Base-by-base conservation (phyloP, 2,888 invertebrate species). In the Stegophylla sp. region DNA sequence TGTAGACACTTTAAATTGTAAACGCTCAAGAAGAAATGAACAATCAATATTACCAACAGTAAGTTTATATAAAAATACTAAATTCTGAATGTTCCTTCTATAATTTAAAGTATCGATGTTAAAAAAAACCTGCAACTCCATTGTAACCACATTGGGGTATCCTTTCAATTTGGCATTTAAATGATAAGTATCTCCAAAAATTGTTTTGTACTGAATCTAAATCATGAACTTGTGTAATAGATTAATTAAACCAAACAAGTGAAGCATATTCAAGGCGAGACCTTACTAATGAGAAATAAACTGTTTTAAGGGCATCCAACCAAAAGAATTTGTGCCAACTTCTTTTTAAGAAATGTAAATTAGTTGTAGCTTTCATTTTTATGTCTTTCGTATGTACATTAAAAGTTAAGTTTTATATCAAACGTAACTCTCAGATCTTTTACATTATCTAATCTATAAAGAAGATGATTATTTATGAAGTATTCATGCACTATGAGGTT, bases 371-470 rank as follows among this genome's bases (percentile, higher is more conserved):
- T 12, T 64, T 64, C 34, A n/a, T 64, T 64, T 41, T 41, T 64
- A 64, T 41, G 3, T n/a, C 17, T 9, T 41, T 5, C 10, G 34
- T n/a, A 20, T 64, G 53, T 10, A 4, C 4, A 53, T 15, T 20
- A 15, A 53, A 53, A 53, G 53, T 53, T 53, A 53, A n/a, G 53
- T 64, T 41, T 64, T 12, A n/a, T 63, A 63, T 63, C 34, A 63
- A 63, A 64, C 17, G 41, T 64, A 64, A 64, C 34, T n/a, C 34
- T 34, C n/a, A 41, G 13, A 15, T 23, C 12, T 59, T 59, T 59
- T 23, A 59, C 4, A 59, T 59, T 59, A 1, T 1, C 3, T 12
- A 26, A 13, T 59, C 3, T 59, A 23, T 2, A 17, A 59, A 59
- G 59, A 26, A 26, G 59, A 15, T 26, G 26, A 59, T 59, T 59